Conservation (phyloP, 2,797 vertebrate genomes). For the Coregonus sp. region DNA sequence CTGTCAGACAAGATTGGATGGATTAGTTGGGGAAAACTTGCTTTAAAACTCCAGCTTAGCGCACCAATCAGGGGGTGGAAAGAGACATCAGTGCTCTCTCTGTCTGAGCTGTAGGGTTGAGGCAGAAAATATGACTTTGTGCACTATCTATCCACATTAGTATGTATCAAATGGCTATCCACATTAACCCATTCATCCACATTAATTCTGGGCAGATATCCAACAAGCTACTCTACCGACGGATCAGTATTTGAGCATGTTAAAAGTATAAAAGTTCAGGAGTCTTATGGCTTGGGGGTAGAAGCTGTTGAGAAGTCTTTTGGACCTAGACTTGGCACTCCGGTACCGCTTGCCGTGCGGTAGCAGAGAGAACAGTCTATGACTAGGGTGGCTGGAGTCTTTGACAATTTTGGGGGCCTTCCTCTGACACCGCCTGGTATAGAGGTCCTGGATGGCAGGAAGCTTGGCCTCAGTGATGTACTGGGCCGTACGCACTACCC, state of each 20-base stretch:
- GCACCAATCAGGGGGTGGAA: neutral
- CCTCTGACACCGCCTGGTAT: too few relatives aligned
- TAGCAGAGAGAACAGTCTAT: too few relatives aligned
- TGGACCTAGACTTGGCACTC: too few relatives aligned
- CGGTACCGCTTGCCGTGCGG: too few relatives aligned
- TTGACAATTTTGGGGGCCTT: too few relatives aligned
- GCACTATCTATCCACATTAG: neutral
- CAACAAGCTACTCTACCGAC: constrained; percentile 1
- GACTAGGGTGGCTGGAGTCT: too few relatives aligned
- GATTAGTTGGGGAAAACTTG: constrained; percentile 1
- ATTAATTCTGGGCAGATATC: neutral
- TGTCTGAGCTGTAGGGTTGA: neutral
- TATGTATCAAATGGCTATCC: neutral
- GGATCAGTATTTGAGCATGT: neutral
- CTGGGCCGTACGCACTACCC: too few relatives aligned
- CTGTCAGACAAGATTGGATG: constrained; percentile 1
- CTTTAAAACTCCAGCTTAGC: neutral
- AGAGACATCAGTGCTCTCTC: neutral
- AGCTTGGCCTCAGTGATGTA: too few relatives aligned
- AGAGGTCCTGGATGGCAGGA: too few relatives aligned
- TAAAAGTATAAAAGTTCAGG: neutral
- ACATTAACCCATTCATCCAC: too few relatives aligned
- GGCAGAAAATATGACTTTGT: neutral
- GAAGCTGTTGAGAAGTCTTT: too few relatives aligned
- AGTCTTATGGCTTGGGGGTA: too few relatives aligned